phyloP scores from a whole-genome alignment of 2,113 vertebrate genomes.

The Uria lomvia region DNA sequence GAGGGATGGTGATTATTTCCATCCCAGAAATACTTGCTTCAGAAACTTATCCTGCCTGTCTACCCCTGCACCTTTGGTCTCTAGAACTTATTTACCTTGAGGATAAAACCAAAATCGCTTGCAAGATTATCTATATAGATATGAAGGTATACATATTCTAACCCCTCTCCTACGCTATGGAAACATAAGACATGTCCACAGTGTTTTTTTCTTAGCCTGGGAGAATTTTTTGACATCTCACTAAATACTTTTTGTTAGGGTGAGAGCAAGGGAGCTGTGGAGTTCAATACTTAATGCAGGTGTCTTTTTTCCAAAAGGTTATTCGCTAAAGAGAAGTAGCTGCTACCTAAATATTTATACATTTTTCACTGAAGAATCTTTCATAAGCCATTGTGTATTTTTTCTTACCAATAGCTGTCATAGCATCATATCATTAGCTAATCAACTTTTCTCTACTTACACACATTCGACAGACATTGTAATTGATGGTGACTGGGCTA shows the following conservation, averaged over 20 bases:
- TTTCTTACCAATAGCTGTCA: not conserved
- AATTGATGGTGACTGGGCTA: not conserved
- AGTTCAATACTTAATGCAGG: not conserved
- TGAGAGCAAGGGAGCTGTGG: not conserved
- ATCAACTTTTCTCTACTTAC: not conserved
- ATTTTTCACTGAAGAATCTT: not conserved
- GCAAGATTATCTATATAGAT: not conserved
- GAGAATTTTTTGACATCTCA: not conserved
- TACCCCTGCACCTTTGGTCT: not conserved
- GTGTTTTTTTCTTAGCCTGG: not conserved
- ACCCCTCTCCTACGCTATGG: fast-evolving
- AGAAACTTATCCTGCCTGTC: not conserved
- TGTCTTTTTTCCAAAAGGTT: not conserved
- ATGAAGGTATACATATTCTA: not conserved
- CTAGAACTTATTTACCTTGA: not conserved
- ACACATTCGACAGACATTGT: not conserved
- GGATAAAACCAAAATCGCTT: not conserved
- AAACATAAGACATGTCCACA: not conserved
- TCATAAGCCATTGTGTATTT: fast-evolving
- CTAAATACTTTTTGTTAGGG: not conserved
- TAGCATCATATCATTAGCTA: not conserved
- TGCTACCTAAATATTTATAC: not conserved
- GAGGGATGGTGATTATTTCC: not conserved
- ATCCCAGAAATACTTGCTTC: not conserved
- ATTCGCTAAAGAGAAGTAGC: not conserved